Base-by-base conservation (phyloP, 2,113 vertebrate genomes). In the Oxygymnocypris stewartii region DNA sequence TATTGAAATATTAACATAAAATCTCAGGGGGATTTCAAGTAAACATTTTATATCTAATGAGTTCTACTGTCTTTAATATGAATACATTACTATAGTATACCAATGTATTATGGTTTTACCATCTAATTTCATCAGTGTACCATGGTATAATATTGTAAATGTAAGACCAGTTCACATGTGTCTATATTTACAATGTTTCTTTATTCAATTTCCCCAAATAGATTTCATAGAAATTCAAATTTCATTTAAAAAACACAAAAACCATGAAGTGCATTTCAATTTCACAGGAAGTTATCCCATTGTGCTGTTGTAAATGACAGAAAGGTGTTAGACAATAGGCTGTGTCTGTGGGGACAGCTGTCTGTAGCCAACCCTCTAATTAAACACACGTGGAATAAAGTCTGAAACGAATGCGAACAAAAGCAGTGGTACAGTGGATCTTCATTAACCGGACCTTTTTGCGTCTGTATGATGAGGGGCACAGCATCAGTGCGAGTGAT, bases 311-410 rank as follows among this genome's bases (percentile, higher is more conserved):
- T 75, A 82, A 80, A 86, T 47, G 77, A 84, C 85, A 78, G 82
- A 84, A 75, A 54, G 57, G 69, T 87, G 61, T 84, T 37, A 88
- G 88, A 88, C 69, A 59, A 87, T 86, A 81, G 44, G 51, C 47
- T 31, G 63, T 65, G 84, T 35, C 44, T 69, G 28, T 57, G 80
- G 65, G 57, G 87, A 88, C 88, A 91, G 89, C 85, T 90, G 90
- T 87, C 79, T 49, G 67, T 82, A 76, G 87, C 79, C 78, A 88
- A 86, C n/a, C 78, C 87, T 44, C 87, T 91, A 88, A 91, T 91
- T 91, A 90, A 89, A 86, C 79, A 63, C 71, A 47, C 18, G 49
- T 78, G 80, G 85, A 85, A 88, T 79, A 87, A 71, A 88, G 82
- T 79, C 78, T 51, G 71, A 82, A 77, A 59, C 47, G 69, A 20